Evolutionary conservation across 53 echinoderm and acorn worm species (phyloP).

Genomic region (Actinopyga echinites): DNA sequence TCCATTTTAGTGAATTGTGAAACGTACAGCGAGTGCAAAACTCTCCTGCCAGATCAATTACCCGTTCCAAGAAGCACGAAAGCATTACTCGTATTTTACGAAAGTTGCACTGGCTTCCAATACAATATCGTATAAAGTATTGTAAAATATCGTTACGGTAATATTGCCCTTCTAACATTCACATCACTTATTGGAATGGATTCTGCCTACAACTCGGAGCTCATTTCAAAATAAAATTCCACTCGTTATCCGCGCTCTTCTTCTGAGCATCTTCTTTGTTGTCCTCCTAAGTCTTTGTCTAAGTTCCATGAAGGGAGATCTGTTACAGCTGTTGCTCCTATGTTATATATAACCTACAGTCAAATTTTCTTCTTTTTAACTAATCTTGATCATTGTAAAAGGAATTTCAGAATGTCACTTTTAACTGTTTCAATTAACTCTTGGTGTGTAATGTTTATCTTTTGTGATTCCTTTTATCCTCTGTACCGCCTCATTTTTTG

Average conservation of each 20-base stretch:
- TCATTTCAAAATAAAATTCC: slow-evolving; percentile 33
- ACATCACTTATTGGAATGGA: slow-evolving; percentile 30
- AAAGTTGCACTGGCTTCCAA: slow-evolving; percentile 45
- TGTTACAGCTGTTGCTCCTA: too few species aligned
- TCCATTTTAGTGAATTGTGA: neutral
- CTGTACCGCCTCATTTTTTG: too few species aligned
- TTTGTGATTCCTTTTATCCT: too few species aligned
- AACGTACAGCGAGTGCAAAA: slow-evolving; percentile 55
- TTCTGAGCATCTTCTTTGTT: neutral
- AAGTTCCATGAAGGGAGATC: too few species aligned
- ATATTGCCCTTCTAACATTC: slow-evolving; percentile 46
- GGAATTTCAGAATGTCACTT: too few species aligned
- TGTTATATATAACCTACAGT: too few species aligned
- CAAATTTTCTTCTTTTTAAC: too few species aligned
- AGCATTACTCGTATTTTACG: slow-evolving; percentile 29
- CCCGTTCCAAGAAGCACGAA: neutral
- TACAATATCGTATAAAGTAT: neutral
- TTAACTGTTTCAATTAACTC: too few species aligned
- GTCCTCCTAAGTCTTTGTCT: neutral
- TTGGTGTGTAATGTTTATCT: too few species aligned
- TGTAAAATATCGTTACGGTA: too few species aligned
- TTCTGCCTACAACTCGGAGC: slow-evolving; percentile 18
- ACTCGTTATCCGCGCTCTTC: slow-evolving; percentile 23
- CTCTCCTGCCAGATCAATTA: slow-evolving; percentile 44
- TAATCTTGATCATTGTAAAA: too few species aligned